Evolutionary conservation across 2,113 vertebrate species (phyloP).

Genomic region (Puntigrus tetrazona): DNA sequence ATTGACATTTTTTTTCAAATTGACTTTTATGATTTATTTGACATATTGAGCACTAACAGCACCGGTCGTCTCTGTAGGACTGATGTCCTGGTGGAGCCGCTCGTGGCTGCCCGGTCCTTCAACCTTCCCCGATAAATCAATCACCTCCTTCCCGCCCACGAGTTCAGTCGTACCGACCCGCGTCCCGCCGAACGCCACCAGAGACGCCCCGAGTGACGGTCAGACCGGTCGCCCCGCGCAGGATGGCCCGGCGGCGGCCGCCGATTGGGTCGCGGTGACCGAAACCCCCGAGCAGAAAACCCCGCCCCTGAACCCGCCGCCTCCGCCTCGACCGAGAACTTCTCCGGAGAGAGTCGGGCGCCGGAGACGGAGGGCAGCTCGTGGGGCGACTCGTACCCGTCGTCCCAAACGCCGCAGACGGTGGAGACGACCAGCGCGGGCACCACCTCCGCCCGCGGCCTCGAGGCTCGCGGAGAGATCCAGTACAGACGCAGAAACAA

Average conservation of each 20-base stretch:
- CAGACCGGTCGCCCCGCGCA: neutral
- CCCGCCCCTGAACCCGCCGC: too few relatives aligned
- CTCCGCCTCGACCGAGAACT: slow-evolving; percentile 42
- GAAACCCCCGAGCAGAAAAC: neutral
- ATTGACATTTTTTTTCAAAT: too few relatives aligned
- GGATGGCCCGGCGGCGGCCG: neutral
- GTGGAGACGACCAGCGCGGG: neutral
- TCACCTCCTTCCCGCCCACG: neutral
- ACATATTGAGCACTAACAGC: too few relatives aligned
- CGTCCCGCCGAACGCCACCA: neutral
- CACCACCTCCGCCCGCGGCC: neutral
- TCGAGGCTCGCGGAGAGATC: slow-evolving; percentile 72
- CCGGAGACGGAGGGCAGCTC: slow-evolving; percentile 68
- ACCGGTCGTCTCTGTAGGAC: slow-evolving; percentile 19
- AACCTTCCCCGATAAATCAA: neutral
- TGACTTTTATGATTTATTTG: too few relatives aligned
- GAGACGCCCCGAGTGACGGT: neutral
- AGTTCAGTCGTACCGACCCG: neutral
- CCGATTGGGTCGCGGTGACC: slow-evolving; percentile 44
- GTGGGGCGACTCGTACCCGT: slow-evolving; percentile 38
- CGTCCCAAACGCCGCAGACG: neutral
- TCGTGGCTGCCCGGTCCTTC: slow-evolving; percentile 32
- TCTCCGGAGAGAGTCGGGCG: slow-evolving; percentile 55
- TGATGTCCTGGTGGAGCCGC: slow-evolving; percentile 32
- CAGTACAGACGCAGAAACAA: slow-evolving; percentile 69